phyloP scores from a whole-genome alignment of 2,113 vertebrate species.

The Oryzias woworae region DNA sequence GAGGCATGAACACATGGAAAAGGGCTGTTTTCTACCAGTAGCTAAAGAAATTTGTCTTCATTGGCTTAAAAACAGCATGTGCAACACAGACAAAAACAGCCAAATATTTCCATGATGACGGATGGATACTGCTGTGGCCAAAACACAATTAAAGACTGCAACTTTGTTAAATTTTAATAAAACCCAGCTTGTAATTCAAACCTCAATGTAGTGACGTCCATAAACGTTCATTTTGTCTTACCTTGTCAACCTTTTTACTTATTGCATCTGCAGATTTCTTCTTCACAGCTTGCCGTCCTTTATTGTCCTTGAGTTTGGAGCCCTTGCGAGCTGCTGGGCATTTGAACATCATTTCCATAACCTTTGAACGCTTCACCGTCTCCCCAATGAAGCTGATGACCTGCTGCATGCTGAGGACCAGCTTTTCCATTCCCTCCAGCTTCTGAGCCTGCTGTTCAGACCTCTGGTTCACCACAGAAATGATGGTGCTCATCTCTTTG shows the following conservation, averaged over 20 bases:
- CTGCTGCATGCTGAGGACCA: slow-evolving; percentile 84
- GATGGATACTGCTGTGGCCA: background rate
- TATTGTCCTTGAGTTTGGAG: slow-evolving; percentile 62
- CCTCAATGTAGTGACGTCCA: background rate
- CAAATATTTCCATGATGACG: background rate
- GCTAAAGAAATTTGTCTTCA: background rate
- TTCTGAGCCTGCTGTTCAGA: slow-evolving; percentile 84
- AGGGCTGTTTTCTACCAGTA: too few species aligned
- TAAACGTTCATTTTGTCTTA: slow-evolving; percentile 65
- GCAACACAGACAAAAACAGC: background rate
- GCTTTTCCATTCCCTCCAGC: slow-evolving; percentile 85
- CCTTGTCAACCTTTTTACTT: slow-evolving; percentile 77
- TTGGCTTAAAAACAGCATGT: background rate
- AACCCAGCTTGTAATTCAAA: background rate
- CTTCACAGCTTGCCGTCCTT: slow-evolving; percentile 66
- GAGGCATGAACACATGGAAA: slow-evolving; percentile 17
- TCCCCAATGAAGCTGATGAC: slow-evolving; percentile 83
- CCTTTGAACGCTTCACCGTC: slow-evolving; percentile 80
- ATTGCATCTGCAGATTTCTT: slow-evolving; percentile 62
- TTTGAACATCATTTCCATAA: slow-evolving; percentile 80
- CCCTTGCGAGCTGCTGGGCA: slow-evolving; percentile 63
- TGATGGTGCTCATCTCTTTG: slow-evolving; percentile 83
- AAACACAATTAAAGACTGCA: too few species aligned
- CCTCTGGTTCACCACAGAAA: slow-evolving; percentile 81
- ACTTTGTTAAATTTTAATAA: too few species aligned